Evolutionary conservation across 2,797 vertebrate species (phyloP).

Genomic region (Sparidentex hasta): DNA sequence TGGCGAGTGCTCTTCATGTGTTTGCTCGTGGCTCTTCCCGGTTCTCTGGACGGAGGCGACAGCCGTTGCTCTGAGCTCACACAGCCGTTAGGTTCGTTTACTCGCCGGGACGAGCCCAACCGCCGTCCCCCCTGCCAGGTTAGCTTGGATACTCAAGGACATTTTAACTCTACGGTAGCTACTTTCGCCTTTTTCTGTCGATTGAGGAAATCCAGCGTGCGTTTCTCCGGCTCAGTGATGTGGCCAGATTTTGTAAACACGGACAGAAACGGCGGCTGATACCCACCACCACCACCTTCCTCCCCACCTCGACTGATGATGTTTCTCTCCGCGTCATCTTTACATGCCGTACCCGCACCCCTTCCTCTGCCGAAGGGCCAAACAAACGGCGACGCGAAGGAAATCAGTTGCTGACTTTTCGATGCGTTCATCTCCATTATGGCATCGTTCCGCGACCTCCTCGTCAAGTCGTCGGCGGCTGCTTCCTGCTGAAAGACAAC

Average conservation of each 20-base stretch:
- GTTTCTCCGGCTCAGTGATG: slow-evolving; percentile 48
- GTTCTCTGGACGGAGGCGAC: slow-evolving; percentile 38
- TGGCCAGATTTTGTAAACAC: slow-evolving; percentile 69
- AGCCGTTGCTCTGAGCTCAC: slow-evolving; percentile 31
- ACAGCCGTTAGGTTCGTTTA: neutral
- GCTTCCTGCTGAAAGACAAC: slow-evolving; percentile 35
- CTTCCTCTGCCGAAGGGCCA: slow-evolving; percentile 51
- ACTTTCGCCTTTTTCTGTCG: slow-evolving; percentile 70
- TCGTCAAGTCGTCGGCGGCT: slow-evolving; percentile 22
- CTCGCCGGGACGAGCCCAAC: slow-evolving; percentile 25
- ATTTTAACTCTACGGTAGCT: slow-evolving; percentile 68
- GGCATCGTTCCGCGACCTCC: slow-evolving; percentile 52
- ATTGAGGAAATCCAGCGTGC: slow-evolving; percentile 62
- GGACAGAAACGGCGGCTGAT: slow-evolving; percentile 39
- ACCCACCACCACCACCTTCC: neutral
- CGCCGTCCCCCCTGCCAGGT: slow-evolving; percentile 45
- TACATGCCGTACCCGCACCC: slow-evolving; percentile 51
- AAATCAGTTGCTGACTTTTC: slow-evolving; percentile 59
- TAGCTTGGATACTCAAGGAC: slow-evolving; percentile 77
- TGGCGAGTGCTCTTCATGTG: slow-evolving; percentile 57
- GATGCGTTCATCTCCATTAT: slow-evolving; percentile 42
- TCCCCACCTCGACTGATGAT: slow-evolving; percentile 39
- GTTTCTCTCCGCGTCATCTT: slow-evolving; percentile 56
- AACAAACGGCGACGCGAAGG: slow-evolving; percentile 51
- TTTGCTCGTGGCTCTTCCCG: slow-evolving; percentile 29